phyloP scores from a whole-genome alignment of 2,113 vertebrate genomes.

The Daboia siamensis region DNA sequence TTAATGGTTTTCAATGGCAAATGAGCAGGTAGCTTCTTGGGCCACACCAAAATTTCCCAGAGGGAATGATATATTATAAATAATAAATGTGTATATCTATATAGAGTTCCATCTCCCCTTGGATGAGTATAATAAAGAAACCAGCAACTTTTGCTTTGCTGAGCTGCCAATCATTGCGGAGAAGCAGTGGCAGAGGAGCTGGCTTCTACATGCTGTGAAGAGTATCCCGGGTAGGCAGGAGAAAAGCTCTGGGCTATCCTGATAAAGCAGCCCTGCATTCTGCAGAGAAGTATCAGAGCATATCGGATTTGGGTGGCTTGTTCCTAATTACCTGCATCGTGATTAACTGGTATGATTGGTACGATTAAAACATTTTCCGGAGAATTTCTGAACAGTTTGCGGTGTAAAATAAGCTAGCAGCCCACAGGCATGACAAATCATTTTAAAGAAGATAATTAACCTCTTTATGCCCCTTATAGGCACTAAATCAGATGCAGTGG shows the following conservation, averaged over 20 bases:
- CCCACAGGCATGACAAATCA: neutral
- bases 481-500: conserved; percentile 9
- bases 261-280: conserved; percentile 50
- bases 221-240: conserved; percentile 24
- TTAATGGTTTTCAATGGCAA: neutral
- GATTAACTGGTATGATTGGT: conserved; percentile 65
- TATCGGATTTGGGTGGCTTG: conserved; percentile 65
- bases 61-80: neutral
- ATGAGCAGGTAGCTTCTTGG: neutral
- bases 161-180: neutral
- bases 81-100: neutral
- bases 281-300: conserved; percentile 36
- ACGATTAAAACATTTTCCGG: conserved; percentile 51
- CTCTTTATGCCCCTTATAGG: conserved; percentile 12
- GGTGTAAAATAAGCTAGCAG: conserved; percentile 31
- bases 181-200: neutral
- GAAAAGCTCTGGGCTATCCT: conserved; percentile 49
- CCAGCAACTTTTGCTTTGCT: neutral
- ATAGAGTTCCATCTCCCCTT: neutral
- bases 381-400: conserved; percentile 53
- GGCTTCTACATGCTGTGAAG: conserved; percentile 3
- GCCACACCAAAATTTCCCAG: neutral
- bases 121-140: neutral
- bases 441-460: conserved; percentile 32
- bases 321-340: conserved; percentile 62